Evolutionary conservation across 2,797 vertebrate genomes (phyloP).

Genomic region (Eremophila alpestris): DNA sequence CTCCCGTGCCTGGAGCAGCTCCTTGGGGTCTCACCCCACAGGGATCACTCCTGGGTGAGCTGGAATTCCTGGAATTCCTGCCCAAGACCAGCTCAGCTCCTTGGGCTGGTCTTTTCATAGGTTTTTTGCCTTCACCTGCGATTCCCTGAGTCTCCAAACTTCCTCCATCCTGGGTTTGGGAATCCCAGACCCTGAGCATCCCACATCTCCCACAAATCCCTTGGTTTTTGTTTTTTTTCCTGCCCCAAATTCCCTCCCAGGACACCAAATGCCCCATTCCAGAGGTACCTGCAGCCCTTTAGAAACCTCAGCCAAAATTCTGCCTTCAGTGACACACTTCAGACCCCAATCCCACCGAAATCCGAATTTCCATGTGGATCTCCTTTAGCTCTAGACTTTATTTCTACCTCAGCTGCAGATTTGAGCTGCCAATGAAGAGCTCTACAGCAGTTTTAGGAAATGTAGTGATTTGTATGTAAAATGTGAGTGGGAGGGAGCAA

Average conservation of each 20-base stretch:
- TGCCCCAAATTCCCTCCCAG: not conserved
- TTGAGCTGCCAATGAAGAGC: not conserved
- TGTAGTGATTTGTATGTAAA: not conserved
- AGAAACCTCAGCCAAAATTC: not conserved
- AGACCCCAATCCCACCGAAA: not conserved
- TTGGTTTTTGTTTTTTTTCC: not conserved
- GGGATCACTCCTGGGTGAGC: not conserved
- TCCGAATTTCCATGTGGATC: not conserved
- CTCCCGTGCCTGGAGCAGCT: not conserved
- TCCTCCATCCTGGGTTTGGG: too few species aligned
- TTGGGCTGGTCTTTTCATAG: not conserved
- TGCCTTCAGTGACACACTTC: not conserved
- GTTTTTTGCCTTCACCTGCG: not conserved
- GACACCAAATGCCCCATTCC: not conserved
- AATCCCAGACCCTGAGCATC: not conserved
- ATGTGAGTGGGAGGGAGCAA: not conserved
- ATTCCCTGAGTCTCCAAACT: not conserved
- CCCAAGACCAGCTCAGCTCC: not conserved
- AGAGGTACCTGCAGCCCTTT: not conserved
- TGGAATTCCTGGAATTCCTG: not conserved
- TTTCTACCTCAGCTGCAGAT: not conserved
- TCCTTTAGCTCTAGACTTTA: not conserved
- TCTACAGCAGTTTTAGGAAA: not conserved
- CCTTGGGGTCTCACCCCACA: not conserved
- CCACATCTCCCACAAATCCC: not conserved